These are phyloP conservation scores for Notarius lentiginosus DNA, from an alignment of 2,113 vertebrate species.

Conservation along the genomic window DNA sequence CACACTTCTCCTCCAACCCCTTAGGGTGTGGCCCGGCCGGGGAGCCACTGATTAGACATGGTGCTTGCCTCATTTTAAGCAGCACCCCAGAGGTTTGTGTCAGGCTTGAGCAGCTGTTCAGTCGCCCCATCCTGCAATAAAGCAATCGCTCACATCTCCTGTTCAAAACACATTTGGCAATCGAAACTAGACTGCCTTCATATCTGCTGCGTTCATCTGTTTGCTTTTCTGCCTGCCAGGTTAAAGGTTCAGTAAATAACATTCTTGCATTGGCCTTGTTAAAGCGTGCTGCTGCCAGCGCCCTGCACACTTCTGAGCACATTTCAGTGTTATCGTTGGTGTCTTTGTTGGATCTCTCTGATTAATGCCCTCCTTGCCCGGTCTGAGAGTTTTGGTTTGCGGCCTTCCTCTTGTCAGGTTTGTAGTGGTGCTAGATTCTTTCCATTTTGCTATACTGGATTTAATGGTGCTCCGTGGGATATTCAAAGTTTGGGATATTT, in stretches of 20 bases:
- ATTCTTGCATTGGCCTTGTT: neutral
- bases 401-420: no score
- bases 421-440: no score
- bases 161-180: slow-evolving; percentile 8
- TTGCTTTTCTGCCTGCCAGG: neutral
- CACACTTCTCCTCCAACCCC: slow-evolving; percentile 21
- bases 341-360: no score
- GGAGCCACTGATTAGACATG: slow-evolving; percentile 53
- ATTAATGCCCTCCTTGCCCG: no score
- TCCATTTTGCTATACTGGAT: no score
- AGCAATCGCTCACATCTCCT: slow-evolving; percentile 39
- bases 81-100: slow-evolving; percentile 59
- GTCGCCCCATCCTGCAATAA: slow-evolving; percentile 1
- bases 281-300: neutral
- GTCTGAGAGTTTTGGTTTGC: no score
- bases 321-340: neutral
- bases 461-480: no score
- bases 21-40: slow-evolving; percentile 58
- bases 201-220: neutral
- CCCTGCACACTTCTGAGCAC: neutral
- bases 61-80: slow-evolving; percentile 35
- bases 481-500: no score
- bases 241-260: neutral
- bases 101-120: slow-evolving; percentile 65
- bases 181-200: neutral